Evolutionary conservation across 1,140 invertebrate species (phyloP).

Genomic region (Acromyrmex heyeri): DNA sequence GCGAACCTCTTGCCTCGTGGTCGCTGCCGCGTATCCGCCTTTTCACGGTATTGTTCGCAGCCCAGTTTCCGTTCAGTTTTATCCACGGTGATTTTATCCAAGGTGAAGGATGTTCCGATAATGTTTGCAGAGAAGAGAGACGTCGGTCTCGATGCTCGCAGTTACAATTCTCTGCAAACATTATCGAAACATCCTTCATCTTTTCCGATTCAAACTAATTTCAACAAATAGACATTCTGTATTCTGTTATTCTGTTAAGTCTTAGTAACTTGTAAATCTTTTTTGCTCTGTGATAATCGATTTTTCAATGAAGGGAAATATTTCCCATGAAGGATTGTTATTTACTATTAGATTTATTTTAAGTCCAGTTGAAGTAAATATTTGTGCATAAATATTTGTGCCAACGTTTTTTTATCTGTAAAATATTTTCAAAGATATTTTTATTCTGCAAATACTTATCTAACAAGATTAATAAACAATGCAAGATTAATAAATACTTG

Average conservation of each 20-base stretch:
- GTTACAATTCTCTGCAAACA: conserved; percentile 32
- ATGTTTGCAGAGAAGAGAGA: too few relatives aligned
- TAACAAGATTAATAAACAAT: neutral
- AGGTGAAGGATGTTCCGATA: too few relatives aligned
- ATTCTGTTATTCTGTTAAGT: neutral
- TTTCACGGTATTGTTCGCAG: conserved; percentile 8
- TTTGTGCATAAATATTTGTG: neutral
- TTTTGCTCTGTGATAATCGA: neutral
- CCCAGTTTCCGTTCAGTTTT: conserved; percentile 37
- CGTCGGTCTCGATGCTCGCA: neutral
- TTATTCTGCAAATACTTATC: neutral
- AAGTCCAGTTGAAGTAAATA: neutral
- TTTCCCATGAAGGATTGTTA: neutral
- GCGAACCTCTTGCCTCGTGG: conserved; percentile 8
- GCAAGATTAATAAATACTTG: neutral
- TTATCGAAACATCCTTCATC: neutral
- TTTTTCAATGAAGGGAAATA: neutral
- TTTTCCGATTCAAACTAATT: conserved; percentile 25
- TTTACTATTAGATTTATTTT: neutral
- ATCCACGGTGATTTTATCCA: neutral
- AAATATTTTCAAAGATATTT: neutral
- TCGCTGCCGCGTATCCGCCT: conserved; percentile 14
- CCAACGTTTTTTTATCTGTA: neutral
- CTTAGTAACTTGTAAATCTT: neutral
- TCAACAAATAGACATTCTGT: neutral